Evolutionary conservation across 2,113 vertebrate species (phyloP).

Genomic region (Okapia johnstoni): DNA sequence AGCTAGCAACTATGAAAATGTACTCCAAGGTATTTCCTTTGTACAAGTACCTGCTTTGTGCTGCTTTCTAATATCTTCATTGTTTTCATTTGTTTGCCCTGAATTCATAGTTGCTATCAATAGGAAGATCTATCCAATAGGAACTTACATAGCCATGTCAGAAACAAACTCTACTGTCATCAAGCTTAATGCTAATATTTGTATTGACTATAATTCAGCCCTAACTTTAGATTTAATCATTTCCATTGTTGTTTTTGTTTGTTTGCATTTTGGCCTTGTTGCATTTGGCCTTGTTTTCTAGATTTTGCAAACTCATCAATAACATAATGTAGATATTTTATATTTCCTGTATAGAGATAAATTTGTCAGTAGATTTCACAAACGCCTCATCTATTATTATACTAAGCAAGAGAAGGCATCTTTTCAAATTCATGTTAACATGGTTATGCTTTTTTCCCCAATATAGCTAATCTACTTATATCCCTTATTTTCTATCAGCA

Average conservation of each 20-base stretch:
- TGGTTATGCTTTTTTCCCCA: neutral
- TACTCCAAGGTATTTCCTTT: neutral
- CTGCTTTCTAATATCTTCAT: neutral
- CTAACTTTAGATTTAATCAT: neutral
- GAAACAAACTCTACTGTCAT: neutral
- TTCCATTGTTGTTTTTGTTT: neutral
- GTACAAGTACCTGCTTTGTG: neutral
- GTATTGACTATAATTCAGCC: neutral
- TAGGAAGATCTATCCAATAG: neutral
- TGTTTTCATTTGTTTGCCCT: neutral
- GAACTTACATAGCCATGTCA: neutral
- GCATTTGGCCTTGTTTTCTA: no score
- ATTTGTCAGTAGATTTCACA: neutral
- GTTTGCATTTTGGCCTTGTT: neutral
- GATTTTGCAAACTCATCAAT: neutral
- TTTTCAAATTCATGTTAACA: neutral
- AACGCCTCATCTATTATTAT: neutral
- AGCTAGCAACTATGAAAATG: neutral
- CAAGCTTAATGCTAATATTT: neutral
- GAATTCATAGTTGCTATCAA: neutral
- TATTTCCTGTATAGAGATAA: neutral
- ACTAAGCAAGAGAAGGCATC: neutral
- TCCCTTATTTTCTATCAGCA: neutral
- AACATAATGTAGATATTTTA: neutral
- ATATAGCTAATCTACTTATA: neutral